Evolutionary conservation across 2,113 vertebrate species (phyloP).

Genomic region (Triplophysa siluroides): DNA sequence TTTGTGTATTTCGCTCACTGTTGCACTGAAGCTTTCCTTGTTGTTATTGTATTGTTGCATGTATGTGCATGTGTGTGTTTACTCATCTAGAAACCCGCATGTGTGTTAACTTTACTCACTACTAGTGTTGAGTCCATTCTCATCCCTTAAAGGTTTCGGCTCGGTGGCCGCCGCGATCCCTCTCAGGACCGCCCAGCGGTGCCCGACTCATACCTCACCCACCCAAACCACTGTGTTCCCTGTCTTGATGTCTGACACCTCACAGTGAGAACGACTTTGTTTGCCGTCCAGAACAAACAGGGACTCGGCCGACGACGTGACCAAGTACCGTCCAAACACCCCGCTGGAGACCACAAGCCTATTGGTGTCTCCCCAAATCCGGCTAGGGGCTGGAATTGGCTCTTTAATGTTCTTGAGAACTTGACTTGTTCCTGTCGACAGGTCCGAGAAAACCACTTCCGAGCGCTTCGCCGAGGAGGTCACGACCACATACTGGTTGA

Average conservation of each 20-base stretch:
- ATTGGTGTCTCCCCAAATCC: slow-evolving; percentile 83
- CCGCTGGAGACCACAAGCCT: slow-evolving; percentile 87
- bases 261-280: slow-evolving; percentile 84
- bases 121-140: slow-evolving; percentile 71
- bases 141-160: slow-evolving; percentile 67
- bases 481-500: slow-evolving; percentile 82
- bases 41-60: slow-evolving; percentile 51
- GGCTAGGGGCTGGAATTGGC: slow-evolving; percentile 73
- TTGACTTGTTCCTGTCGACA: slow-evolving; percentile 79
- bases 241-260: slow-evolving; percentile 86
- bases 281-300: slow-evolving; percentile 88
- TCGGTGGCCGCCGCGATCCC: slow-evolving; percentile 27
- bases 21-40: slow-evolving; percentile 75
- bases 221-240: slow-evolving; percentile 93
- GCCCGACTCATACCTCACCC: slow-evolving; percentile 88
- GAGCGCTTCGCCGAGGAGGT: slow-evolving; percentile 79
- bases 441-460: slow-evolving; percentile 85
- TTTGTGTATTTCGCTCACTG: slow-evolving; percentile 76
- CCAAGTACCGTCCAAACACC: slow-evolving; percentile 90
- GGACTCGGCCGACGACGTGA: slow-evolving; percentile 84
- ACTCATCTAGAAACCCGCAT: slow-evolving; percentile 69
- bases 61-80: slow-evolving; percentile 63
- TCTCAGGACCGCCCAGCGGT: slow-evolving; percentile 32
- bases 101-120: slow-evolving; percentile 66
- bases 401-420: slow-evolving; percentile 83